Percentiles rank a stretch among this genome's conserved stretches.
phyloP scores from a whole-genome alignment of 92 coral and sea anemone genomes.

The Zoanthus gigantus region DNA sequence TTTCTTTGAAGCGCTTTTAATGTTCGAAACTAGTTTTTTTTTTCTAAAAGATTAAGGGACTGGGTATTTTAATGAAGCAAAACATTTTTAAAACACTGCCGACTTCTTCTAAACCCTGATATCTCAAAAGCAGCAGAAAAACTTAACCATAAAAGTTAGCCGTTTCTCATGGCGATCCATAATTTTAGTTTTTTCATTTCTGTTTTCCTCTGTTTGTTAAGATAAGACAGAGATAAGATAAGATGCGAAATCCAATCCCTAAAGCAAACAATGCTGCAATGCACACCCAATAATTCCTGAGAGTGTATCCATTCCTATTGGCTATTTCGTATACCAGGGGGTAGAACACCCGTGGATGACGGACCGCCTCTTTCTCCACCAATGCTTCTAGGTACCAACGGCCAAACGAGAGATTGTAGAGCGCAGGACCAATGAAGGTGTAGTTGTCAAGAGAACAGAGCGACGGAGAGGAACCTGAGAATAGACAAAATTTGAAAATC shows the following conservation, averaged over 20 bases:
- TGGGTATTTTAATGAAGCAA: no score
- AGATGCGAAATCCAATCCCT: slow-evolving; percentile 54
- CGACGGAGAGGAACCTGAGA: slow-evolving; percentile 60
- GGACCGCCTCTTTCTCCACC: slow-evolving; percentile 67
- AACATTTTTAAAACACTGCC: no score
- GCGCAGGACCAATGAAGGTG: slow-evolving; percentile 64
- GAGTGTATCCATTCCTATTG: slow-evolving; percentile 58
- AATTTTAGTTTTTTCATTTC: slow-evolving; percentile 20
- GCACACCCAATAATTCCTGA: slow-evolving; percentile 60
- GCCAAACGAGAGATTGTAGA: slow-evolving; percentile 66
- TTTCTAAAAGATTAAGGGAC: no score
- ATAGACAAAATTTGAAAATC: not conserved
- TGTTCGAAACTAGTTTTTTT: no score
- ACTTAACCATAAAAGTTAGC: no score
- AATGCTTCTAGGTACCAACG: slow-evolving; percentile 75
- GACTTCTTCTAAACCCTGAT: no score
- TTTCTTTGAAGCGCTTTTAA: no score
- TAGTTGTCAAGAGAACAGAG: slow-evolving; percentile 63
- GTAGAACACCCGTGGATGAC: slow-evolving; percentile 60
- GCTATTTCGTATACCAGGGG: slow-evolving; percentile 52
- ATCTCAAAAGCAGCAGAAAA: no score
- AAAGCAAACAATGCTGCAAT: slow-evolving; percentile 54
- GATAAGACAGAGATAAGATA: slow-evolving; percentile 57
- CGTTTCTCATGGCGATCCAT: no score
- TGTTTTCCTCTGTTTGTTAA: slow-evolving; percentile 74